Base-by-base conservation (phyloP, 1,140 invertebrate genomes). In the Drosophila lacertosa region DNA sequence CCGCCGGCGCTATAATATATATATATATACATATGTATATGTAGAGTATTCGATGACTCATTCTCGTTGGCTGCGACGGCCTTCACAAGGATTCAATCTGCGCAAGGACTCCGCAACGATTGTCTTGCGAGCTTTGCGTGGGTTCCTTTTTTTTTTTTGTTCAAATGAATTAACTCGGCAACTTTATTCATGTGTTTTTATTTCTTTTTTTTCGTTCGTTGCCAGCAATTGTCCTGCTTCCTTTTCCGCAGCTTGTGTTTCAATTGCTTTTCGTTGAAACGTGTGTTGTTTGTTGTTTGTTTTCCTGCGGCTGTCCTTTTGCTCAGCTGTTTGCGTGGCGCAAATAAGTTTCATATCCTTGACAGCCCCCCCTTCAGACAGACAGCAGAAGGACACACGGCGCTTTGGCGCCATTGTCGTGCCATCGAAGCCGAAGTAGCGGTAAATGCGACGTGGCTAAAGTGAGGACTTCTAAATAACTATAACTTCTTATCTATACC, bases 281-380 rank as follows among this genome's bases (percentile, higher is more conserved):
- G 35, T 11, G 18, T 24, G 29, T 48, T 33, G 44, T 60, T 13
- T 29, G 15, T 78, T 74, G 62, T 71, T 71, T 78, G 60, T 74
- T 77, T 83, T 83, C 40, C 29, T 75, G 77, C 57, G 45, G 59
- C 37, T 68, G 59, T 75, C 65, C 63, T 72, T 78, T 76, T 22
- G 53, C 80, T 62, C 80, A 86, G 81, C 76, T 84, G 81, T 86
- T 80, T 65, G 80, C 78, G 63, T 81, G 74, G 54, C 63, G 42
- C 78, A 74, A 82, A 77, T 77, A 82, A 35, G 68, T 68, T 59
- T 67, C 11, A 73, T 63, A 74, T 71, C 68, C 68, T 58, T 53
- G 48, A 26, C 54, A n/a, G 42, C 16, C 15, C 35, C 47, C 15
- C 29, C 11, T 10, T 10, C 35, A 42, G 20, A 42, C 51, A 32